Conservation (phyloP, 2,888 invertebrate genomes). For the Nemotelus pantherinus region DNA sequence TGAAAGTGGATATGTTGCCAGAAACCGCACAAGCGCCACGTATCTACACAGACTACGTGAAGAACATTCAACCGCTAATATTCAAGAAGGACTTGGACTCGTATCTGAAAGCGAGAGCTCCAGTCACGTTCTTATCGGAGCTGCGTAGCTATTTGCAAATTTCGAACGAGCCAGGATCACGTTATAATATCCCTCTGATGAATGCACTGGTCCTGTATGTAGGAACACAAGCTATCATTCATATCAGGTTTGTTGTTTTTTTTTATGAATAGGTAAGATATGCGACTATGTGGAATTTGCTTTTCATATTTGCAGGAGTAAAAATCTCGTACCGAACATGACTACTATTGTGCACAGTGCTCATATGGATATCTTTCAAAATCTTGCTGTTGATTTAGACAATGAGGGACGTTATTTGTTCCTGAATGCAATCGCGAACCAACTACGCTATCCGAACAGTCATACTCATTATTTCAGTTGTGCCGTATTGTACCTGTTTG, state of each 20-base stretch:
- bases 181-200: slow-evolving; percentile 95
- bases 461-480: slow-evolving; percentile 99
- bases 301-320: slow-evolving; percentile 69
- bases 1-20: slow-evolving; percentile 89
- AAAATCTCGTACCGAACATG: slow-evolving; percentile 93
- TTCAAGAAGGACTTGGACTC: slow-evolving; percentile 98
- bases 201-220: slow-evolving; percentile 98
- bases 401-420: slow-evolving; percentile 96
- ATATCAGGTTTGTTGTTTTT: slow-evolving; percentile 69
- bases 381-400: slow-evolving; percentile 96
- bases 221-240: slow-evolving; percentile 93
- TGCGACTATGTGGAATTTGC: background rate
- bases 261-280: background rate
- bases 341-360: slow-evolving; percentile 98
- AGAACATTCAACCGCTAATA: slow-evolving; percentile 84
- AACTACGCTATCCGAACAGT: slow-evolving; percentile 97
- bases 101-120: slow-evolving; percentile 92
- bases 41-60: slow-evolving; percentile 86
- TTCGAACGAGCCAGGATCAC: slow-evolving; percentile 85
- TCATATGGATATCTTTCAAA: slow-evolving; percentile 99
- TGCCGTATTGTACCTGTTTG: slow-evolving; percentile 94
- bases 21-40: slow-evolving; percentile 91
- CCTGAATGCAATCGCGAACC: slow-evolving; percentile 98
- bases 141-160: slow-evolving; percentile 90
- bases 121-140: slow-evolving; percentile 95